A percentile compares a stretch with the other conserved stretches of the same genome.
phyloP scores from a whole-genome alignment of 2,113 vertebrate genomes.

The Cettia cetti region DNA sequence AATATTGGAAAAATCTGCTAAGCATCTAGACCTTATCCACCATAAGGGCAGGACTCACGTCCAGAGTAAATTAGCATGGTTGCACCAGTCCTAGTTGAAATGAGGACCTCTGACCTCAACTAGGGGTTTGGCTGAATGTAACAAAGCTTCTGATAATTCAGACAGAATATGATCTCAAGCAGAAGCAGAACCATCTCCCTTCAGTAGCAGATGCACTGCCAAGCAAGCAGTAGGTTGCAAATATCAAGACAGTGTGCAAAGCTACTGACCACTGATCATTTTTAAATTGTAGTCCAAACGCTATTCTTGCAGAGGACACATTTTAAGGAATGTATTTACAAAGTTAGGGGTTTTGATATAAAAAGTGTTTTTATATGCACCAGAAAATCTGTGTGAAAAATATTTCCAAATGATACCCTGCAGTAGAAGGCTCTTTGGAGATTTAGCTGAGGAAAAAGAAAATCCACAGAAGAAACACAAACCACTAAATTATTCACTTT shows the following conservation, averaged over 20 bases:
- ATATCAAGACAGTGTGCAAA: not conserved
- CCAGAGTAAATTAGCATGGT: not conserved
- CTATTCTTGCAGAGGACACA: not conserved
- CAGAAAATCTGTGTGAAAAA: not conserved
- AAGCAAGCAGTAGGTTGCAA: not conserved
- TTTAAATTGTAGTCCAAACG: not conserved
- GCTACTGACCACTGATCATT: conserved; percentile 1
- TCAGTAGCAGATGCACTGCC: not conserved
- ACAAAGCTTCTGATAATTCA: not conserved
- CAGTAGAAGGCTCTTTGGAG: not conserved
- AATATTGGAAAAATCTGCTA: not conserved
- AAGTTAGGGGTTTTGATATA: not conserved
- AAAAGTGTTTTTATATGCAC: not conserved
- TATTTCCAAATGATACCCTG: not conserved
- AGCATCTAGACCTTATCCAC: not conserved
- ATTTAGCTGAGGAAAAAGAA: not conserved
- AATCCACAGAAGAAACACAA: not conserved
- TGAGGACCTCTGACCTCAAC: not conserved
- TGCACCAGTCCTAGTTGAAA: not conserved
- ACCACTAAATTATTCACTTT: not conserved
- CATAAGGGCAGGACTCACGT: not conserved
- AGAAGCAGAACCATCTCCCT: not conserved
- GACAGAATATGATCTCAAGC: not conserved
- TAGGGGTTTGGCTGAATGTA: not conserved
- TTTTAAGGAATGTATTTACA: not conserved